Evolutionary conservation across 2,797 vertebrate species (phyloP).

Genomic region (Alectoris magna): DNA sequence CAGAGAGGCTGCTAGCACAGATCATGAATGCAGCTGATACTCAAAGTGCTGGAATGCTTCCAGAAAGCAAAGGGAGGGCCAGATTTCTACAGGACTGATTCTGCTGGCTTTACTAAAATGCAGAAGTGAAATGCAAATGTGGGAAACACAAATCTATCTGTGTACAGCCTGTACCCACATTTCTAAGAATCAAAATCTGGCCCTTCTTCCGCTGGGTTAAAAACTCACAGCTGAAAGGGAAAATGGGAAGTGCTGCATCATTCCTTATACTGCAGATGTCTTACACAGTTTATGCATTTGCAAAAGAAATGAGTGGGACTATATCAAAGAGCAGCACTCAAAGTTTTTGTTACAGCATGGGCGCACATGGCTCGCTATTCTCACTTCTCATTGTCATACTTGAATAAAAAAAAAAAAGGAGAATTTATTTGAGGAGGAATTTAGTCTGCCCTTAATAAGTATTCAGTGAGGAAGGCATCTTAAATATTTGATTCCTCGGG

Average conservation of each 20-base stretch:
- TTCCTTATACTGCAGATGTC: neutral
- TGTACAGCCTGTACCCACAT: neutral
- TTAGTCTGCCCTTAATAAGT: neutral
- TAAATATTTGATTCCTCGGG: neutral
- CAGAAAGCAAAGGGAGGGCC: neutral
- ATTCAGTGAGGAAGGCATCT: neutral
- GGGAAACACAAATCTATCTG: neutral
- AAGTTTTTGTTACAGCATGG: neutral
- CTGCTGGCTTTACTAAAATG: neutral
- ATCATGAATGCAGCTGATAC: neutral
- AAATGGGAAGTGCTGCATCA: fast-evolving
- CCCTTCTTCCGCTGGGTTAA: neutral
- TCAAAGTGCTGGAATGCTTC: neutral
- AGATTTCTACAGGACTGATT: neutral
- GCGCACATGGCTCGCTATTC: neutral
- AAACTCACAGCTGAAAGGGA: neutral
- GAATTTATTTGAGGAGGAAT: neutral
- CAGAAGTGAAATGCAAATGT: neutral
- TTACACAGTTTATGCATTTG: neutral
- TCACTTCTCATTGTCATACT: neutral
- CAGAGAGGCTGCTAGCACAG: fast-evolving
- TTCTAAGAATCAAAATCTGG: neutral
- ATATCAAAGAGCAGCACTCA: neutral
- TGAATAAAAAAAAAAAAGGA: neutral
- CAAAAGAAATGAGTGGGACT: neutral